Evolutionary conservation across 92 coral and sea anemone genomes (phyloP), one percentile per base, ranked within the genome.

Genomic region (Palythoa caribaeorum): DNA sequence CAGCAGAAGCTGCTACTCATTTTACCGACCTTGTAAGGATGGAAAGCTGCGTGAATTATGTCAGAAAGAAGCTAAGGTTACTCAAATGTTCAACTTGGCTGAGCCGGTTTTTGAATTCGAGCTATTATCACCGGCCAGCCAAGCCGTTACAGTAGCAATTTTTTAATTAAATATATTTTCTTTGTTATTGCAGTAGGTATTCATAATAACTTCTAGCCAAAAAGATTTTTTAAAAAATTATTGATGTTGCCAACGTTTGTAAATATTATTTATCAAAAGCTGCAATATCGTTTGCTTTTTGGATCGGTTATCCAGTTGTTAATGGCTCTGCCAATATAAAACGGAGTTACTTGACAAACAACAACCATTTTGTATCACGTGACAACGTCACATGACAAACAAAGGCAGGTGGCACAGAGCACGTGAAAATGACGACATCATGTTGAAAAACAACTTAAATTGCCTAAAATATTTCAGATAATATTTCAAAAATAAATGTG

Each of bases 341-440:
- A 16, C 70, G 7, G 35, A 59, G 5, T 14, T 1, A 60, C 40
- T 4, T n/a, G 17, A 47, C 53, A 4, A 28, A 53, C 69, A 16
- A 44, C 16, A 79, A 57, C 15, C 73, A 8, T 16, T 44, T 60
- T 39, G 73, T 76, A 53, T 76, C 79, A 76, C 62, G 62, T 76
- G 79, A 76, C 28, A 1, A 40, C 17, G 40, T 63, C 86, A 81
- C 62, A 51, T 81, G 86, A 81, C 86, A 71, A 38, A 51, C 9
- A 68, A 65, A 21, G 84, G 38, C 86, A 68, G 86, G 86, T 81
- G 86, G 47, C 76, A 47, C 21, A 53, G 48, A 44, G 76, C 86
- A 81, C 86, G 66, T 81, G 86, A 81, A 47, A 81, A 47, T 81
- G 86, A 81, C 86, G 86, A 81, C 75, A 81, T 79, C 15, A 3